Conservation (phyloP, 2,888 invertebrate genomes). For the Epicampocera succincta region DNA sequence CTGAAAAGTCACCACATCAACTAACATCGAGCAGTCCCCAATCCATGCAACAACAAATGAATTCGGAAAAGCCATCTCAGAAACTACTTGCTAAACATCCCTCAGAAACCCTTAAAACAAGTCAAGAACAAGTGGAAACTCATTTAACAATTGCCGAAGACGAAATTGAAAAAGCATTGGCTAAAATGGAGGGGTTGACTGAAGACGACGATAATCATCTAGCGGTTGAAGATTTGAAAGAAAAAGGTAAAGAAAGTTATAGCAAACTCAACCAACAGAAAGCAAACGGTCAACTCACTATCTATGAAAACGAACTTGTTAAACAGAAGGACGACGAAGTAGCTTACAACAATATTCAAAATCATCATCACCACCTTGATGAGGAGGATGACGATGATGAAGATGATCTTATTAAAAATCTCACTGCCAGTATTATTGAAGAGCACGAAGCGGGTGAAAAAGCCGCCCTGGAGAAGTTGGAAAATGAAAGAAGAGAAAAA, state of each 20-base stretch:
- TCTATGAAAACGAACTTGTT: conserved; percentile 58
- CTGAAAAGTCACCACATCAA: conserved; percentile 95
- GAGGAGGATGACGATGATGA: conserved; percentile 64
- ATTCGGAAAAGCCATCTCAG: conserved; percentile 60
- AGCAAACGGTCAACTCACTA: conserved; percentile 80
- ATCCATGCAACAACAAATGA: conserved; percentile 50
- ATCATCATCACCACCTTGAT: conserved; percentile 39
- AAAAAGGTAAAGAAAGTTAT: conserved; percentile 4
- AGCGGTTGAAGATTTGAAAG: conserved; percentile 76
- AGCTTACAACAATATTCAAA: conserved; percentile 41
- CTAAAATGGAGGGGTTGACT: conserved; percentile 85
- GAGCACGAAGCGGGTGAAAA: conserved; percentile 65
- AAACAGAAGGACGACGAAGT: conserved; percentile 43
- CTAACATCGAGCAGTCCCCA: conserved; percentile 86
- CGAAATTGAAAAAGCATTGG: conserved; percentile 86
- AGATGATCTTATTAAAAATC: conserved; percentile 78
- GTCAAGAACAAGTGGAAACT: conserved; percentile 40
- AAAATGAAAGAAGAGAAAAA: conserved; percentile 62
- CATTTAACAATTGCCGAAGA: conserved; percentile 73
- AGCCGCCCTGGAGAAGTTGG: conserved; percentile 62
- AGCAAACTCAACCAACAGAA: conserved; percentile 68
- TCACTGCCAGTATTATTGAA: conserved; percentile 72
- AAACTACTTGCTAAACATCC: conserved; percentile 73
- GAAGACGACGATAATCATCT: conserved; percentile 76
- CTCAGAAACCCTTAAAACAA: conserved; percentile 37